Conservation (phyloP, 2,888 invertebrate genomes). For the Erebia palarica region DNA sequence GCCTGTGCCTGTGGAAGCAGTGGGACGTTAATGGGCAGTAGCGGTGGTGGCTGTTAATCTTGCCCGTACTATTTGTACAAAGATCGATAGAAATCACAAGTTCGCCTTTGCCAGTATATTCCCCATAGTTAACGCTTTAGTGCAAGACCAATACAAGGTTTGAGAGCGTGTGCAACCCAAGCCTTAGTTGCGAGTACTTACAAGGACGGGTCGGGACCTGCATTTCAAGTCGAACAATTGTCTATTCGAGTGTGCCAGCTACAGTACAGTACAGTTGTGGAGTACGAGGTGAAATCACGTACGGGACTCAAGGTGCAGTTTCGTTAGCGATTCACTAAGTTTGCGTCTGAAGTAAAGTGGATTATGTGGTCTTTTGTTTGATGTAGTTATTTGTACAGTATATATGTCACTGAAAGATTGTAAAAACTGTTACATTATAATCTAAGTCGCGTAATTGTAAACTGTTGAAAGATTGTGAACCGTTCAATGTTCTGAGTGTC, state of each 20-base stretch:
- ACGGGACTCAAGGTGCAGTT: slow-evolving; percentile 31
- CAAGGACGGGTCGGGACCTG: slow-evolving; percentile 30
- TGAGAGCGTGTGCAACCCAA: slow-evolving; percentile 10
- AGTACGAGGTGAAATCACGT: slow-evolving; percentile 37
- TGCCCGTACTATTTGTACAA: neutral
- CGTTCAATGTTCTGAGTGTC: too few relatives aligned
- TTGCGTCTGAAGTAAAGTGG: slow-evolving; percentile 20
- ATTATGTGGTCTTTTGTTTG: neutral
- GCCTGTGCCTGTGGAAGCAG: too few relatives aligned
- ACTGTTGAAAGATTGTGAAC: too few relatives aligned
- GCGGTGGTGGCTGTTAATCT: too few relatives aligned
- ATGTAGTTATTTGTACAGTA: slow-evolving; percentile 1
- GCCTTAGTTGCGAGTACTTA: slow-evolving; percentile 23
- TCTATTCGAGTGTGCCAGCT: slow-evolving; percentile 32
- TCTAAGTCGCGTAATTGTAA: too few relatives aligned
- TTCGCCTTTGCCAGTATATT: neutral
- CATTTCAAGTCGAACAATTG: slow-evolving; percentile 40
- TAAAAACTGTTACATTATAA: too few relatives aligned
- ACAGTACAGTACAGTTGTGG: slow-evolving; percentile 30
- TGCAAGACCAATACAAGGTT: neutral
- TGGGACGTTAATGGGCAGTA: too few relatives aligned
- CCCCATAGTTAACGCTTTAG: neutral
- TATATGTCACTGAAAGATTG: too few relatives aligned
- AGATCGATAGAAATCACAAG: neutral
- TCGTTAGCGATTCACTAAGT: slow-evolving; percentile 33